A percentile compares a stretch with the other conserved stretches of the same genome.
Conservation (phyloP, 2,797 vertebrate species). For the Brachyrhaphis roseni region DNA sequence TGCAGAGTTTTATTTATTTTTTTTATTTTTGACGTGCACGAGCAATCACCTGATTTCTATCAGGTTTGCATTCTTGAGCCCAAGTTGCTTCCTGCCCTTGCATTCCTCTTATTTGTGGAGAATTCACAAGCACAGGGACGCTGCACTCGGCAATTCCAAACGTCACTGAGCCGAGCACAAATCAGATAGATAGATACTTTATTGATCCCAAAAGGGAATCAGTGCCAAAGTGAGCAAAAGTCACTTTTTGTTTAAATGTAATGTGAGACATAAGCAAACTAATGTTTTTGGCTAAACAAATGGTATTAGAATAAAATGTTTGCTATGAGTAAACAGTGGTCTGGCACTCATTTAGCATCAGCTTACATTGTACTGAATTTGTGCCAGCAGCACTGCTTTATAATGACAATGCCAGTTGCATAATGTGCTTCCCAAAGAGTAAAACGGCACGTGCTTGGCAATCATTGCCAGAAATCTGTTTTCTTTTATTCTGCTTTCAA, state of each 20-base stretch:
- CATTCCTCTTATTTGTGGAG: slow-evolving; percentile 62
- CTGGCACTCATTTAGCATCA: slow-evolving; percentile 56
- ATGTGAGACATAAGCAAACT: slow-evolving; percentile 9
- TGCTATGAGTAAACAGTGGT: slow-evolving; percentile 34
- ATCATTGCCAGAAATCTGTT: slow-evolving; percentile 46
- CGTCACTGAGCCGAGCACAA: slow-evolving; percentile 29
- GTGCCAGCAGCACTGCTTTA: slow-evolving; percentile 50
- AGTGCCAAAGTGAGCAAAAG: slow-evolving; percentile 14
- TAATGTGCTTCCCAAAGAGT: slow-evolving; percentile 54
- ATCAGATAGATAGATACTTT: too few species aligned
- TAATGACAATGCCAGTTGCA: slow-evolving; percentile 46
- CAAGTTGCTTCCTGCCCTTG: slow-evolving; percentile 52
- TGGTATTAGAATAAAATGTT: slow-evolving; percentile 25
- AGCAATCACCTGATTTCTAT: slow-evolving; percentile 63
- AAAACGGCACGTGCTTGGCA: slow-evolving; percentile 53
- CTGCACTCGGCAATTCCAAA: slow-evolving; percentile 9
- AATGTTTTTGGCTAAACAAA: slow-evolving; percentile 55
- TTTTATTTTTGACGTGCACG: slow-evolving; percentile 23
- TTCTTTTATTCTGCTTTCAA: slow-evolving; percentile 51
- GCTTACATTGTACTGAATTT: slow-evolving; percentile 51
- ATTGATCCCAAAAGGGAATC: too few species aligned
- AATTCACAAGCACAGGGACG: slow-evolving; percentile 39
- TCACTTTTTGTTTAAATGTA: not conserved
- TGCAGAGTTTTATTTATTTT: slow-evolving; percentile 9
- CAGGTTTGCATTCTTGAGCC: slow-evolving; percentile 66